A percentile compares a stretch with the other conserved stretches of the same genome.
These are phyloP conservation scores for Etheostoma spectabile DNA, from an alignment of 2,113 vertebrate species.

Conservation along the genomic window DNA sequence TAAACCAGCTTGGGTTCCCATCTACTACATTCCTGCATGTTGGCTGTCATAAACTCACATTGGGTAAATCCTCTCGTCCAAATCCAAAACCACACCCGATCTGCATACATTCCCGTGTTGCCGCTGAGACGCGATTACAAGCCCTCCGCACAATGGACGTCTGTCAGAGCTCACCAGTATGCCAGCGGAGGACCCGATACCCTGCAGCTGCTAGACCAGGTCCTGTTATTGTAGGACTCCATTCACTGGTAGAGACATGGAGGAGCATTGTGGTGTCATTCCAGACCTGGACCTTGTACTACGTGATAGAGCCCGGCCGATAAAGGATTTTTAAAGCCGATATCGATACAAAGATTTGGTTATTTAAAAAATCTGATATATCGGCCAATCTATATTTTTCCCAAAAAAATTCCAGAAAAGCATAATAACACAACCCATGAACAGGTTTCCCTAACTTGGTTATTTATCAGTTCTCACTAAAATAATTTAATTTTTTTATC, in stretches of 20 bases:
- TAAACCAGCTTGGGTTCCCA: not conserved
- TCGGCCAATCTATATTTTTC: no score
- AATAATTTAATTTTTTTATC: no score
- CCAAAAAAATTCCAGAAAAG: not conserved
- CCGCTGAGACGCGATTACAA: conserved; percentile 42
- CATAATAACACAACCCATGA: no score
- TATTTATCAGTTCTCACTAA: no score
- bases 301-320: no score
- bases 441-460: no score
- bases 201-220: conserved; percentile 69
- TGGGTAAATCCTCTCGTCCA: conserved; percentile 3
- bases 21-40: not conserved
- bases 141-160: conserved; percentile 65
- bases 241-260: conserved; percentile 22
- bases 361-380: no score
- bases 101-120: conserved; percentile 23
- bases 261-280: conserved; percentile 46
- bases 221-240: conserved; percentile 57
- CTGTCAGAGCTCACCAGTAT: conserved; percentile 70
- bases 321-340: no score
- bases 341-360: no score
- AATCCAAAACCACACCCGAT: conserved; percentile 45
- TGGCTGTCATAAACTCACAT: not conserved
- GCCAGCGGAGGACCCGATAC: conserved; percentile 64
- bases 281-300: conserved; percentile 33